Conservation (phyloP, 2,888 invertebrate genomes). For the Fissipunctia ypsillon region DNA sequence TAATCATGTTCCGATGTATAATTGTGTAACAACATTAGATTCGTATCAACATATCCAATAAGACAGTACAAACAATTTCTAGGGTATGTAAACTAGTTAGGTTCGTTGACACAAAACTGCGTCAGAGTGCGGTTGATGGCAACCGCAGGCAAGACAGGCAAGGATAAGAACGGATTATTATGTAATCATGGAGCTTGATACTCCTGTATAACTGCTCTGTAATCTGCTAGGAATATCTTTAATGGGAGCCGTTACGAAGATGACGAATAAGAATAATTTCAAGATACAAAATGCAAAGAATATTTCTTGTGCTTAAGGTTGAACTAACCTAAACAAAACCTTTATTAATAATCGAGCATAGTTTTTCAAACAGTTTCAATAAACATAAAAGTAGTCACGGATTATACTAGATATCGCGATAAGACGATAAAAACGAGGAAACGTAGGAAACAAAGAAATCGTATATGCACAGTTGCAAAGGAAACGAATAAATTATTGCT, state of each 20-base stretch:
- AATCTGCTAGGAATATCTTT: slow-evolving; percentile 51
- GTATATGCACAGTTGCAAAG: slow-evolving; percentile 22
- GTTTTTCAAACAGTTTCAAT: neutral
- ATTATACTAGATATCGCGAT: slow-evolving; percentile 19
- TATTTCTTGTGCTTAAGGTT: neutral
- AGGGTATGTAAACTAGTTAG: slow-evolving; percentile 76
- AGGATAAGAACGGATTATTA: slow-evolving; percentile 62
- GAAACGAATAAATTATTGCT: slow-evolving; percentile 35
- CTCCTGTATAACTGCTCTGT: slow-evolving; percentile 55
- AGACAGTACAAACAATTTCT: slow-evolving; percentile 50
- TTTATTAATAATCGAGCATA: neutral
- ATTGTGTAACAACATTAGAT: slow-evolving; percentile 20
- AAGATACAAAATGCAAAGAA: slow-evolving; percentile 9
- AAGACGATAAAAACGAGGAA: slow-evolving; percentile 28
- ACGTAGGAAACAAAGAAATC: slow-evolving; percentile 33
- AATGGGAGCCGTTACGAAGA: slow-evolving; percentile 29
- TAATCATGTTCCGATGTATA: neutral
- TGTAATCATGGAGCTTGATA: slow-evolving; percentile 59
- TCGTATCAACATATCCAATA: slow-evolving; percentile 22
- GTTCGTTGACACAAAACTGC: slow-evolving; percentile 78
- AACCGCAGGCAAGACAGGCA: slow-evolving; percentile 64
- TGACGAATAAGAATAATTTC: slow-evolving; percentile 17
- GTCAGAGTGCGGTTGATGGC: slow-evolving; percentile 63
- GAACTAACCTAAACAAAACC: neutral
- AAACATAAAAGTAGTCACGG: slow-evolving; percentile 1